Evolutionary conservation across 2,113 vertebrate genomes (phyloP).

Genomic region (Cervus canadensis): DNA sequence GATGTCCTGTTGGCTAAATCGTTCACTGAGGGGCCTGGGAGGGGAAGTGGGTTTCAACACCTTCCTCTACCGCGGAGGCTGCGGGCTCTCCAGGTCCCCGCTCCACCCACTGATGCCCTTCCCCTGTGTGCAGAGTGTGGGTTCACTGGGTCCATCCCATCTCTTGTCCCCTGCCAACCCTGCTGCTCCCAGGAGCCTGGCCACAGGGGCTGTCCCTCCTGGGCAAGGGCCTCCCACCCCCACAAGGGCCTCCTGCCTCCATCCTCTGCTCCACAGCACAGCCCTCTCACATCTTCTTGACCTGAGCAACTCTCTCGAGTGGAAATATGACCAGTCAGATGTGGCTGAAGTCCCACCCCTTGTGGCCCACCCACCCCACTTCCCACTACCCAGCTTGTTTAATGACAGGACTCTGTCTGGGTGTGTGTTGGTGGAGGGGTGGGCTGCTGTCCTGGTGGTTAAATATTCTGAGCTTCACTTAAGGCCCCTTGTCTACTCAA

Average conservation of each 20-base stretch:
- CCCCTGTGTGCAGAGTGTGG: neutral
- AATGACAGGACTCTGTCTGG: neutral
- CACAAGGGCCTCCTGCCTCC: neutral
- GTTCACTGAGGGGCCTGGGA: neutral
- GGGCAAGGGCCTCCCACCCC: neutral
- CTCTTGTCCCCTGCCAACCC: neutral
- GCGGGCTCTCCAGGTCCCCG: neutral
- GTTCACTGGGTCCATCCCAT: neutral
- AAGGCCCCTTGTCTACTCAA: neutral
- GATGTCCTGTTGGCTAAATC: slow-evolving; percentile 27
- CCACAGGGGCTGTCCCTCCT: neutral
- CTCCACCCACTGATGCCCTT: neutral
- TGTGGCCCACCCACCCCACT: neutral
- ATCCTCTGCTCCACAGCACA: too few relatives aligned
- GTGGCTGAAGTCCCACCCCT: neutral
- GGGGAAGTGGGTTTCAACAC: slow-evolving; percentile 15
- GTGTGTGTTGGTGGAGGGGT: fast-evolving
- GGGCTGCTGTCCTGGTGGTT: neutral
- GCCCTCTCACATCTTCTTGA: too few relatives aligned
- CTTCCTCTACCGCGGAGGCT: neutral
- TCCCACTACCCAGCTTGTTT: neutral
- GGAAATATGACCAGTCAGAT: neutral
- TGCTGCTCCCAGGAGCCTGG: neutral
- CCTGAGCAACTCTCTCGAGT: neutral
- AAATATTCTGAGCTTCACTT: neutral